Base-by-base conservation (phyloP, 2,888 invertebrate genomes). In the Coleophora deauratella region DNA sequence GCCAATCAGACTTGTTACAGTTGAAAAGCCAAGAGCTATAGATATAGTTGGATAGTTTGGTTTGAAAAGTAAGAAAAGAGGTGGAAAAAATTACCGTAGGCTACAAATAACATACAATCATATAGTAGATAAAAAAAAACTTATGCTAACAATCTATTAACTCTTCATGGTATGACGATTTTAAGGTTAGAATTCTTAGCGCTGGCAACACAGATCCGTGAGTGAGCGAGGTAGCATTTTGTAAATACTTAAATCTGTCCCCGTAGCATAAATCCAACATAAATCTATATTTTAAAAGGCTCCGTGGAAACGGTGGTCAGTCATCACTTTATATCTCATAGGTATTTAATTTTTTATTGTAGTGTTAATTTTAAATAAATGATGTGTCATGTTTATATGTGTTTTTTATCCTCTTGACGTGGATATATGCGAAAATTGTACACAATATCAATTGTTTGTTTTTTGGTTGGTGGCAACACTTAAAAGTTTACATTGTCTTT, bases 241-340 rank as follows among this genome's bases (percentile, higher is more conserved):
- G 84, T 84, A 84, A 84, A 84, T 84, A 82, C 72, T 62, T 73
- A 33, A n/a, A 33, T 68, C 68, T 74, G 71, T 75, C 76, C 72
- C 77, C 72, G 76, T 82, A 80, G 80, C 68, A 67, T 80, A 81
- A 81, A 84, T 71, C 72, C 75, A 75, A 76, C 64, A 67, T 76
- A 72, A 71, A 65, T 66, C 62, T 61, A 57, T 54, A 11, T 31
- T 31, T 31, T 31, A 46, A 59, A 52, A 43, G 44, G 60, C 70
- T 62, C 71, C 72, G 65, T 59, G 47, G 51, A 46, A 51, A 59
- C 62, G 72, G 75, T 63, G 73, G 66, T 53, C 61, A 84, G 84
- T 84, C 84, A 82, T 80, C 78, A 76, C 64, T 78, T 49, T 60
- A 74, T 84, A 82, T 82, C 84, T 85, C 84, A 82, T 84, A 84